Percentiles rank a stretch among this genome's conserved stretches.
Conservation (phyloP, 2,888 invertebrate genomes). For the Rhingia rostrata region DNA sequence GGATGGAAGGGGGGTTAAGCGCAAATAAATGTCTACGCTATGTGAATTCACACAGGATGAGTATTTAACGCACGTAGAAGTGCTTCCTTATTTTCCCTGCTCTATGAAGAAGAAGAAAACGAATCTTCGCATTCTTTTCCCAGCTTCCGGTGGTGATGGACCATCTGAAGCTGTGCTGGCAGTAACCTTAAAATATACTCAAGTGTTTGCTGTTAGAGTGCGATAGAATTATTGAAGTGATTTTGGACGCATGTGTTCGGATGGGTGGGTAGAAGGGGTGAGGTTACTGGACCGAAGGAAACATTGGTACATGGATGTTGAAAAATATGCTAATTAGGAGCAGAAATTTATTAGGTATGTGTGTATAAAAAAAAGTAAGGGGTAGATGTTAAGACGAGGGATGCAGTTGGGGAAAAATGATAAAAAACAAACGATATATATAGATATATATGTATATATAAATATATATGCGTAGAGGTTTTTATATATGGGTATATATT, state of each 20-base stretch:
- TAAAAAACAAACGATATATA: too few species aligned
- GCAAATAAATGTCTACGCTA: constrained; percentile 62
- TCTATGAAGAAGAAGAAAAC: constrained; percentile 52
- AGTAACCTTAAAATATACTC: constrained; percentile 70
- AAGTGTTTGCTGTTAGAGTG: constrained; percentile 72
- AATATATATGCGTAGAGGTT: constrained; percentile 36
- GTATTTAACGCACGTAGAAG: constrained; percentile 74
- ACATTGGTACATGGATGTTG: constrained; percentile 64
- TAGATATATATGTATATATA: background rate
- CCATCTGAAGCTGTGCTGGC: constrained; percentile 46
- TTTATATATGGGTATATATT: constrained; percentile 2
- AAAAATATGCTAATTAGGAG: constrained; percentile 74
- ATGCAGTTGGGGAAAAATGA: background rate
- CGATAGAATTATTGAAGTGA: constrained; percentile 73
- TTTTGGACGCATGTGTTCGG: constrained; percentile 67
- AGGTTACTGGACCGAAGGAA: constrained; percentile 10
- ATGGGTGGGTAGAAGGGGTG: constrained; percentile 17
- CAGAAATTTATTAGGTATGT: constrained; percentile 69
- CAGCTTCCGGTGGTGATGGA: constrained; percentile 69
- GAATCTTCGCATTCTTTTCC: constrained; percentile 64
- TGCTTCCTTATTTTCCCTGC: constrained; percentile 51
- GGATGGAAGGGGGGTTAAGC: constrained; percentile 23
- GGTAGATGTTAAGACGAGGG: background rate
- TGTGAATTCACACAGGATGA: constrained; percentile 62
- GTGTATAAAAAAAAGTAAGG: constrained; percentile 13